Percentiles rank a stretch among this genome's conserved stretches.
Evolutionary conservation across 2,797 vertebrate genomes (phyloP).

Genomic region (Crypturellus tataupa): DNA sequence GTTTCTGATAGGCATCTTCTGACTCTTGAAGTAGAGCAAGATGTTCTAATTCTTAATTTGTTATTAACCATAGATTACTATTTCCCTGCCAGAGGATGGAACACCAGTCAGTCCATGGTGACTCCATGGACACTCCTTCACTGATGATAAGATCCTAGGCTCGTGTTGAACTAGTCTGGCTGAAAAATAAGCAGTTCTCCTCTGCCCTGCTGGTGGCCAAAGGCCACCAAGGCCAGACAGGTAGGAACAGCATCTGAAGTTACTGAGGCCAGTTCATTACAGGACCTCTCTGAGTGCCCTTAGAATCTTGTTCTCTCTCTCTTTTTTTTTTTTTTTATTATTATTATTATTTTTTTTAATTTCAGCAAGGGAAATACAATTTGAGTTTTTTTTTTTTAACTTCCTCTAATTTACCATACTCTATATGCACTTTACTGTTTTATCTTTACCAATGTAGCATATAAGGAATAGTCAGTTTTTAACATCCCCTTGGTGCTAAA

Average conservation of each 20-base stretch:
- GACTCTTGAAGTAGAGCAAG: conserved; percentile 32
- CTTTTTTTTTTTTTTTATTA: too few relatives aligned
- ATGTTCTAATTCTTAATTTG: not conserved
- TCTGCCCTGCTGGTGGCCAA: not conserved
- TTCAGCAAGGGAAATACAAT: not conserved
- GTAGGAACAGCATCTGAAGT: not conserved
- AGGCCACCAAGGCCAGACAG: not conserved
- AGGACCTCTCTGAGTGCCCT: not conserved
- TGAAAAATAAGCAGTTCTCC: not conserved
- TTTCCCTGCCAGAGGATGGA: not conserved
- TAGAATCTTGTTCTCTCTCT: not conserved
- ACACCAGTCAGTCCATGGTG: not conserved
- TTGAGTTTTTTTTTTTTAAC: fast-evolving
- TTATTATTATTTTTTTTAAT: not conserved
- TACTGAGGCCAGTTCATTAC: not conserved
- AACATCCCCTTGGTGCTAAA: not conserved
- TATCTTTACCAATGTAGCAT: not conserved
- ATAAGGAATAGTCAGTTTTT: not conserved
- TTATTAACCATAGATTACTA: not conserved
- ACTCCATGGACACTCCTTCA: not conserved
- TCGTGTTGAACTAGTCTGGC: too few relatives aligned
- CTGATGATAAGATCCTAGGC: fast-evolving
- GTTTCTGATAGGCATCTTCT: conserved; percentile 55
- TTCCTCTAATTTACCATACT: not conserved
- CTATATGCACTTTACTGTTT: not conserved